These are phyloP conservation scores for Nymphalis c-album DNA, from an alignment of 2,888 invertebrate species.

Conservation along the genomic window DNA sequence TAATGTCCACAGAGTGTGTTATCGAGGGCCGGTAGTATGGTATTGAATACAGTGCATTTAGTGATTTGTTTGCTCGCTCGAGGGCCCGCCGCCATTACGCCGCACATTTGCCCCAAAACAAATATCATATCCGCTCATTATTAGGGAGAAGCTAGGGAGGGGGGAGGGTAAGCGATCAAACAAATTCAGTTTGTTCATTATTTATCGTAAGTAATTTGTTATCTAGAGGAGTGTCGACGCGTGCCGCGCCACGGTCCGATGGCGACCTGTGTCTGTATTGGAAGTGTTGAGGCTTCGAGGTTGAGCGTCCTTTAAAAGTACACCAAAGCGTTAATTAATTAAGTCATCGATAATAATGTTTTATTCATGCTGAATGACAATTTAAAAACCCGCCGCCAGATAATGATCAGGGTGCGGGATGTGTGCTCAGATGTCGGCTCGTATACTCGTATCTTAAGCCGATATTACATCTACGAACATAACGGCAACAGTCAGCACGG, in stretches of 20 bases:
- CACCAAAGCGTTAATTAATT: too few species aligned
- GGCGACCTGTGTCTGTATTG: not conserved
- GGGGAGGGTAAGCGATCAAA: constrained; percentile 11
- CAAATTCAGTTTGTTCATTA: constrained; percentile 8
- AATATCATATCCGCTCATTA: constrained; percentile 11
- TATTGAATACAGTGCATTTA: not conserved
- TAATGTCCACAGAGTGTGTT: too few species aligned
- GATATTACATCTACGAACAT: too few species aligned
- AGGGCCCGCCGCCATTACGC: constrained; percentile 14
- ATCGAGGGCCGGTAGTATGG: not conserved
- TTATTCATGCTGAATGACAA: too few species aligned
- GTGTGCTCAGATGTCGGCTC: too few species aligned
- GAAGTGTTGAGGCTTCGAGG: too few species aligned
- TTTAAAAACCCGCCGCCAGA: too few species aligned
- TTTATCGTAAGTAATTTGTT: constrained; percentile 17
- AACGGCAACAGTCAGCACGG: too few species aligned
- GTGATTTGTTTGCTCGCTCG: constrained; percentile 7
- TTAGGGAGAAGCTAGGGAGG: not conserved
- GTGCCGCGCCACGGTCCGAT: not conserved
- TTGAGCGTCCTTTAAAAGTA: too few species aligned
- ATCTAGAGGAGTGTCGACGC: constrained; percentile 2
- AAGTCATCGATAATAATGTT: too few species aligned
- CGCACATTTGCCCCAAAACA: constrained; percentile 9
- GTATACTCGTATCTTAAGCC: too few species aligned
- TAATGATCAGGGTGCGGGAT: too few species aligned